phyloP scores from a whole-genome alignment of 1,140 invertebrate genomes.

The Anadara kagoshimensis region DNA sequence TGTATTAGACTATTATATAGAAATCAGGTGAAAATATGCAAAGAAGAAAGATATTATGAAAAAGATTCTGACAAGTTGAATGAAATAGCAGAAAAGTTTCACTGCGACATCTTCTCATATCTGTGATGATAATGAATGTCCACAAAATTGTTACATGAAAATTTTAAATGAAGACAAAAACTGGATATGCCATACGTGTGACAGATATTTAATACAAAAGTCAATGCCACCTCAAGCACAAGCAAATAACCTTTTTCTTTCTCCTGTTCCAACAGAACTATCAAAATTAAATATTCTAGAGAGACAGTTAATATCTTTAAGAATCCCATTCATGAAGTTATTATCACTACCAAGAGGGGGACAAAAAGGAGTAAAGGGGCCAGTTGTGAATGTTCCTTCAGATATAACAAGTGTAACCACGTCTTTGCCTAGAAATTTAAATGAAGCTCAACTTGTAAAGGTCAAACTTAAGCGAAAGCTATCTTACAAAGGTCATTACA shows the following conservation, averaged over 20 bases:
- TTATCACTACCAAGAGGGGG: slow-evolving; percentile 18
- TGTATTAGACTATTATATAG: no score
- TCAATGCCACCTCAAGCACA: slow-evolving; percentile 29
- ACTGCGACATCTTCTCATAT: no score
- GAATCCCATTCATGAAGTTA: slow-evolving; percentile 26
- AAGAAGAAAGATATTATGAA: no score
- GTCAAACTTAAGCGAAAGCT: no score
- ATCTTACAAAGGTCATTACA: neutral
- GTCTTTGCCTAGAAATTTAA: no score
- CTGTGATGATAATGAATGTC: neutral
- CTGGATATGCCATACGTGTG: slow-evolving; percentile 30
- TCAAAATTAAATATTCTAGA: slow-evolving; percentile 5
- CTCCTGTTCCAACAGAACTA: slow-evolving; percentile 5
- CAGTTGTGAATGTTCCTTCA: slow-evolving; percentile 28
- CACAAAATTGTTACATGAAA: neutral
- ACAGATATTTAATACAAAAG: no score
- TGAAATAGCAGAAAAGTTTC: no score
- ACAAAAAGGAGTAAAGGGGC: slow-evolving; percentile 25
- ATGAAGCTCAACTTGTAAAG: no score
- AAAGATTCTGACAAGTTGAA: no score
- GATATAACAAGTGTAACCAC: no score
- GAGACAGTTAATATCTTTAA: slow-evolving; percentile 9
- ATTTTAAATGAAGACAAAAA: neutral
- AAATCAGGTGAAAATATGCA: no score
- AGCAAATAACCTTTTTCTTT: slow-evolving; percentile 11